Evolutionary conservation across 2,113 vertebrate species (phyloP).

Genomic region (Pholis gunnellus): DNA sequence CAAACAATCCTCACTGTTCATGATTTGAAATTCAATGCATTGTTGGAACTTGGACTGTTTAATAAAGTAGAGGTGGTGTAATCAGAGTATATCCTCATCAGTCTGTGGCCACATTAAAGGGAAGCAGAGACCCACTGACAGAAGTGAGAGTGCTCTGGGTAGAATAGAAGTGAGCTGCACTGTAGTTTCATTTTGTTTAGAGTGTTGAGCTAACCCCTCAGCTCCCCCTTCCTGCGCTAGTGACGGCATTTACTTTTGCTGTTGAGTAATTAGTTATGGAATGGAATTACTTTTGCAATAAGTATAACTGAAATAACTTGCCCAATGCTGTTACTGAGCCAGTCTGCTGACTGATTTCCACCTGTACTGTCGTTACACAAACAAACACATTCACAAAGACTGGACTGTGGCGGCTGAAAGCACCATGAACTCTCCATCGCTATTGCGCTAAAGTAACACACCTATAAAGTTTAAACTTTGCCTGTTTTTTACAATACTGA

Average conservation of each 20-base stretch:
- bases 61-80: neutral
- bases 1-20: neutral
- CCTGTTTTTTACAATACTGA: too few species aligned
- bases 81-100: neutral
- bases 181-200: too few species aligned
- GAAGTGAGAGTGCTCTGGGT: conserved; percentile 7
- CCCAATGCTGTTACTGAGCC: neutral
- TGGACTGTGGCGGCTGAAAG: too few species aligned
- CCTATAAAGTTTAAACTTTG: too few species aligned
- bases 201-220: too few species aligned
- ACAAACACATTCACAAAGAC: too few species aligned
- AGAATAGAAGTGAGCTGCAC: too few species aligned
- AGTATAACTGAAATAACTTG: neutral
- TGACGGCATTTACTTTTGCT: too few species aligned
- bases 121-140: neutral
- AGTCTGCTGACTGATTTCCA: neutral
- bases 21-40: neutral
- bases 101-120: neutral
- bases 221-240: too few species aligned
- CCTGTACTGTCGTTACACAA: too few species aligned
- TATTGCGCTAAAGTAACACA: too few species aligned
- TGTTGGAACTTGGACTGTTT: neutral
- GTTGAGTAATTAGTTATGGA: neutral
- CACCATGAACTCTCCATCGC: too few species aligned
- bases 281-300: neutral